Conservation (phyloP, 2,797 vertebrate species). For the Diglossa cyanea region DNA sequence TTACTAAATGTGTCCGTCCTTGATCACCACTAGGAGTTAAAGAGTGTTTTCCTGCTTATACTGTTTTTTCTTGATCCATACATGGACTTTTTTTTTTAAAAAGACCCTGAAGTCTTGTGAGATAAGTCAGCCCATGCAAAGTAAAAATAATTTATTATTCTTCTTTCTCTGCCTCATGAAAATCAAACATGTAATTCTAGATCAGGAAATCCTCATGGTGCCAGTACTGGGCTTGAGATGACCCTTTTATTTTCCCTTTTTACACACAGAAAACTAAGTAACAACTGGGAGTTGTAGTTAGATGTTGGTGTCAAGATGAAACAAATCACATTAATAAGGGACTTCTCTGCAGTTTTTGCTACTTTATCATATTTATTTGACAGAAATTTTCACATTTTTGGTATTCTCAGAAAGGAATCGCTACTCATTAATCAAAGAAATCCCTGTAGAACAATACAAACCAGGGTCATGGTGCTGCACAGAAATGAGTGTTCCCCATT, state of each 20-base stretch:
- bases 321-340: neutral
- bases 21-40: neutral
- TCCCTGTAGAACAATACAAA: neutral
- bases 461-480: neutral
- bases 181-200: neutral
- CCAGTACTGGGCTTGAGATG: neutral
- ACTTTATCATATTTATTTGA: neutral
- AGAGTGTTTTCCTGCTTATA: neutral
- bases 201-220: neutral
- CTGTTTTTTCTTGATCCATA: conserved; percentile 24
- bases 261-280: neutral
- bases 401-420: neutral
- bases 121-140: neutral
- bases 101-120: neutral
- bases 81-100: neutral
- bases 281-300: neutral
- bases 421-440: neutral
- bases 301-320: neutral
- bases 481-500: neutral
- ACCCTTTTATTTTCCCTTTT: neutral
- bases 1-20: neutral
- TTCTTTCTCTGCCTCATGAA: neutral
- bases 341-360: neutral
- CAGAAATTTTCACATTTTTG: neutral
- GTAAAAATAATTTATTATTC: neutral